Evolutionary conservation across 2,113 vertebrate genomes (phyloP), one percentile per base, ranked within the genome.

Genomic region (Mastomys natalensis): DNA sequence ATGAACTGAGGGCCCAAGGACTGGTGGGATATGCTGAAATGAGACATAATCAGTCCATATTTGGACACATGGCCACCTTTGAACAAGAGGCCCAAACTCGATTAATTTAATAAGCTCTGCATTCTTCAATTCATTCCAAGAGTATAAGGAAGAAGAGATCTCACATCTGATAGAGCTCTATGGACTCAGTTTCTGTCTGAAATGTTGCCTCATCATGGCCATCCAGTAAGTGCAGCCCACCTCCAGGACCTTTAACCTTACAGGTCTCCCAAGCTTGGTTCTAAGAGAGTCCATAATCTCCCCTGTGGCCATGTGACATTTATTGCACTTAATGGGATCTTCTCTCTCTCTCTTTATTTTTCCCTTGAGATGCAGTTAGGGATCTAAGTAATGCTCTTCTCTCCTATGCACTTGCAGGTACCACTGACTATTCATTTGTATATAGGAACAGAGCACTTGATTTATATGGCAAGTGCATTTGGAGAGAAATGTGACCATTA

Each of bases 331-430:
- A 68, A 26, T 43, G 55, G 77, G 68, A 81, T 19, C 40, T 4
- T 60, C 2, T 45, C 26, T 77, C 21, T 82, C 17, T n/a, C 73
- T 82, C 53, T 89, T 5, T 85, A 53, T 89, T 78, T 93, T 40
- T 94, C 95, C 84, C 66, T 43, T 89, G 29, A 51, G 66, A 68
- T 48, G 2, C 48, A 93, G 48, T 91, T 93, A 43, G 22, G 78
- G 45, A 10, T 70, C 51, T 29, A 89, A 62, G 3, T 76, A 70
- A 73, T 86, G 4, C 24, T n/a, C 34, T 31, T 78, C 37, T 94
- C 73, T 85, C 95, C 88, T 92, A 72, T 62, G 74, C 8, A 84
- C n/a, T 76, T 58, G 53, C 0, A 82, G 64, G 62, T 40, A 73
- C 60, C 16, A 43, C 26, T 74, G 48, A 48, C n/a, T 34, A 45